These are phyloP conservation scores for Chlamydotis undulata DNA, from an alignment of 2,113 vertebrate species.

Conservation along the genomic window DNA sequence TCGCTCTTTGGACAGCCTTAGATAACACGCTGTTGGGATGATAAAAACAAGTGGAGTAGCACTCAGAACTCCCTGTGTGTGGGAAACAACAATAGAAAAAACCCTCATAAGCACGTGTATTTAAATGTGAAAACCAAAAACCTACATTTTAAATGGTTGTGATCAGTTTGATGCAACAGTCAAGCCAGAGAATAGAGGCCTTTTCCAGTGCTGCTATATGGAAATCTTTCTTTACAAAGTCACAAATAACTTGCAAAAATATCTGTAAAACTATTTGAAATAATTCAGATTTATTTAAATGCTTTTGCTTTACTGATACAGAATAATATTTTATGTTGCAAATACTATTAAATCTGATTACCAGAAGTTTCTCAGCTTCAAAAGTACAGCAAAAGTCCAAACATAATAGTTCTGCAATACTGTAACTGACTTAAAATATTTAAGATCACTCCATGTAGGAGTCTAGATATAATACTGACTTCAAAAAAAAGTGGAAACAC, in stretches of 20 bases:
- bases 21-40: constrained; percentile 89
- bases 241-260: background rate
- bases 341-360: background rate
- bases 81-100: constrained; percentile 46
- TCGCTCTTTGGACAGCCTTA: constrained; percentile 84
- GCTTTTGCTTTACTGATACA: background rate
- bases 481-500: background rate
- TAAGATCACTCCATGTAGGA: background rate
- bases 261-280: background rate
- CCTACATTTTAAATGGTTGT: background rate
- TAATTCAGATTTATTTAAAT: background rate
- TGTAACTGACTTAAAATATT: background rate
- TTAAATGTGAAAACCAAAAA: background rate
- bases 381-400: background rate
- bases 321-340: background rate
- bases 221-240: background rate
- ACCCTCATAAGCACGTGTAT: background rate
- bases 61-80: constrained; percentile 86
- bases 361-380: background rate
- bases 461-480: background rate
- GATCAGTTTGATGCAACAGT: background rate
- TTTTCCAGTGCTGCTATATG: background rate
- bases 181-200: background rate
- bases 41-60: constrained; percentile 94
- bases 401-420: background rate